A percentile compares a stretch with the other conserved stretches of the same genome.
Conservation (phyloP, 2,888 invertebrate genomes). For the Sphinx pinastri region DNA sequence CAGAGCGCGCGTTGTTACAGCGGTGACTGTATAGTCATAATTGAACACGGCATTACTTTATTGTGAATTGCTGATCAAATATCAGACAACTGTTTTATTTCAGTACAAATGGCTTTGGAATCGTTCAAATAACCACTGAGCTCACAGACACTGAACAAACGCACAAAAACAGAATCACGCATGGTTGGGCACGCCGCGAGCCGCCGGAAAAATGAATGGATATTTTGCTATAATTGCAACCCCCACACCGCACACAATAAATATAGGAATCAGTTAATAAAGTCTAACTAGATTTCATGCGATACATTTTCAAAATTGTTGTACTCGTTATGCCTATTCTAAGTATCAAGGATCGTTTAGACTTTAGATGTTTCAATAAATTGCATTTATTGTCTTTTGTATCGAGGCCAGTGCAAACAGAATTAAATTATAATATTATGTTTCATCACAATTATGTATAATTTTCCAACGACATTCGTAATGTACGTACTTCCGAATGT, state of each 20-base stretch:
- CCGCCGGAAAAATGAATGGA: constrained; percentile 74
- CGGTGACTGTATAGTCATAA: constrained; percentile 16
- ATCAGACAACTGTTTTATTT: constrained; percentile 65
- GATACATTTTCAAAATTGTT: constrained; percentile 2
- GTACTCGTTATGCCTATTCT: neutral
- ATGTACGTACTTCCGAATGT: neutral
- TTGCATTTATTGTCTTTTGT: neutral
- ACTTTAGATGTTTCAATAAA: neutral
- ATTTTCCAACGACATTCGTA: too few relatives aligned
- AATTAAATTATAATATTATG: too few relatives aligned
- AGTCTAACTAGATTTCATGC: constrained; percentile 27
- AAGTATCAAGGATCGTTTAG: neutral
- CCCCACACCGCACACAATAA: constrained; percentile 51
- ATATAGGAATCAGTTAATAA: constrained; percentile 33
- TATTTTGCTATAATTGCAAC: constrained; percentile 75
- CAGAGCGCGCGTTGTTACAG: constrained; percentile 30
- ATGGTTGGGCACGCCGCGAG: constrained; percentile 69
- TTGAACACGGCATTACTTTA: constrained; percentile 19
- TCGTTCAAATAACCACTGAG: constrained; percentile 72
- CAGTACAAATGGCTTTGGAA: constrained; percentile 67
- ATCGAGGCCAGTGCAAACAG: neutral
- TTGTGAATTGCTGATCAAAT: constrained; percentile 52
- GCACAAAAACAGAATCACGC: constrained; percentile 79
- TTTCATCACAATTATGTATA: too few relatives aligned
- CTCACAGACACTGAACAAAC: constrained; percentile 75